Conservation (phyloP, 2,113 vertebrate genomes). For the Lophius piscatorius region DNA sequence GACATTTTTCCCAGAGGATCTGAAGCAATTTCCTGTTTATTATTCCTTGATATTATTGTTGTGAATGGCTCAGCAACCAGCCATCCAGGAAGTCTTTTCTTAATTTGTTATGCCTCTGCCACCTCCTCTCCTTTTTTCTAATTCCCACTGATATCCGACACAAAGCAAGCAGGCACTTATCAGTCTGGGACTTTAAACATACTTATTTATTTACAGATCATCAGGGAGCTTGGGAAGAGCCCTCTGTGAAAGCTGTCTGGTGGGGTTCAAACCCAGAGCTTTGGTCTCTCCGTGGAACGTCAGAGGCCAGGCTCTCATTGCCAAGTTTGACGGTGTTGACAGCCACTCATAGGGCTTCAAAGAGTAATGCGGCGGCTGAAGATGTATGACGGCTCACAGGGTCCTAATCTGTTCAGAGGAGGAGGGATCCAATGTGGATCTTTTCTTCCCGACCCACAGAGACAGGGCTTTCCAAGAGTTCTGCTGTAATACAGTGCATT, state of each 20-base stretch:
- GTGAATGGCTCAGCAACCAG: conserved; percentile 32
- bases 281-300: conserved; percentile 29
- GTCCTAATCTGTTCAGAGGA: conserved; percentile 75
- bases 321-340: conserved; percentile 62
- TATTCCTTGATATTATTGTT: conserved; percentile 41
- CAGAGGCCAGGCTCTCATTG: conserved; percentile 39
- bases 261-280: conserved; percentile 32
- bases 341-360: conserved; percentile 71
- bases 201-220: conserved; percentile 71
- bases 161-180: conserved; percentile 48
- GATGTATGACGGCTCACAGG: conserved; percentile 75
- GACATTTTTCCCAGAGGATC: conserved; percentile 40
- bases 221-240: conserved; percentile 41
- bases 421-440: conserved; percentile 69
- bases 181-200: conserved; percentile 45
- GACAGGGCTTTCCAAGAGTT: conserved; percentile 61
- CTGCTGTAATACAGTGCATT: conserved; percentile 75
- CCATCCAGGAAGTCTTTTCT: conserved; percentile 64
- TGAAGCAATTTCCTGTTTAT: conserved; percentile 72
- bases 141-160: conserved; percentile 33
- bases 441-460: conserved; percentile 73
- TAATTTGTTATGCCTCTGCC: conserved; percentile 66
- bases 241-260: conserved; percentile 28
- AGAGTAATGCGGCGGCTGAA: conserved; percentile 54
- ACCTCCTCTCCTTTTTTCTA: conserved; percentile 48